Conservation (phyloP, 2,113 vertebrate species). For the Proterorhinus semilunaris region DNA sequence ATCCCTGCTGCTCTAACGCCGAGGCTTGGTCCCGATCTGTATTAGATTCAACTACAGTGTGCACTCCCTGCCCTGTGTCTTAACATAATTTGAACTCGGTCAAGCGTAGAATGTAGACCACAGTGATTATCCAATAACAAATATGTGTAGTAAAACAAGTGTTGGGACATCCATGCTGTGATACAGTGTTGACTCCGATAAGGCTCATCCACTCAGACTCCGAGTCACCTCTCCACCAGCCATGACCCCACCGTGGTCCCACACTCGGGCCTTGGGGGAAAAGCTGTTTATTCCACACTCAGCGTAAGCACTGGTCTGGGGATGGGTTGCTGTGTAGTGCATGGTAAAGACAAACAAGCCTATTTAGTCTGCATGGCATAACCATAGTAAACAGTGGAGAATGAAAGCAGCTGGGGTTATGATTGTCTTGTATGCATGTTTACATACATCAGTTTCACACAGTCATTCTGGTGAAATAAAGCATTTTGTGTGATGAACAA, state of each 20-base stretch:
- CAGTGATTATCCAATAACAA: conserved; percentile 54
- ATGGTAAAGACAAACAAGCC: conserved; percentile 66
- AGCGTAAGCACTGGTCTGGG: conserved; percentile 67
- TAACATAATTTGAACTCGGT: conserved; percentile 67
- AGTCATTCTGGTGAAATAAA: conserved; percentile 30
- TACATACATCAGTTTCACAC: conserved; percentile 44
- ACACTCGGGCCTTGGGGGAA: conserved; percentile 52
- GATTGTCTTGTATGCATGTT: conserved; percentile 41
- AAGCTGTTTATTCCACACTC: conserved; percentile 74
- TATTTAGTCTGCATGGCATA: conserved; percentile 70
- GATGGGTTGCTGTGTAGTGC: conserved; percentile 59
- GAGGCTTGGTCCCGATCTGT: conserved; percentile 60
- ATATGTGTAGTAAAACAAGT: conserved; percentile 49
- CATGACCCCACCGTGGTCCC: conserved; percentile 34
- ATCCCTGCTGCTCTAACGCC: conserved; percentile 51
- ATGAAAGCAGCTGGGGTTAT: conserved; percentile 64
- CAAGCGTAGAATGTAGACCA: conserved; percentile 60
- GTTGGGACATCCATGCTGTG: conserved; percentile 53
- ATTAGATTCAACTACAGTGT: conserved; percentile 57
- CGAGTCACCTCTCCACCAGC: conserved; percentile 51
- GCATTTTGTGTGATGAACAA: conserved; percentile 34
- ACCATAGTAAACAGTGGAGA: conserved; percentile 62
- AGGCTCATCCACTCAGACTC: conserved; percentile 64
- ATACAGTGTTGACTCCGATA: conserved; percentile 66
- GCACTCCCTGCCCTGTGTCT: conserved; percentile 63